phyloP scores from a whole-genome alignment of 1,140 invertebrate genomes.

The Tetramorium simillimum region DNA sequence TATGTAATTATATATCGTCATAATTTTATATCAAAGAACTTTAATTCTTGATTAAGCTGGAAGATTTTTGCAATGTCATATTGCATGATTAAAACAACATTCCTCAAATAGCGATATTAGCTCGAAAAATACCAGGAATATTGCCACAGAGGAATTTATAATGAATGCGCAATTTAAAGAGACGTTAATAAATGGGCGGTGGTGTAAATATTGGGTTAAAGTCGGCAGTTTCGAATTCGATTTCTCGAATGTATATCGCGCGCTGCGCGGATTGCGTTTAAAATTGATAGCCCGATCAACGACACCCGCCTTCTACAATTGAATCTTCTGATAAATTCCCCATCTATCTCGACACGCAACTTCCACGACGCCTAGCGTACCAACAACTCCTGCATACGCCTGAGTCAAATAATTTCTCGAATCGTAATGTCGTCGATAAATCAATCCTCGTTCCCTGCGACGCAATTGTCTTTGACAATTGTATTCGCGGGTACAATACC shows the following conservation, averaged over 20 bases:
- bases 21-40: not conserved
- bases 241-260: slow-evolving; percentile 33
- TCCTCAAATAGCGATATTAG: not conserved
- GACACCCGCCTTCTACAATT: slow-evolving; percentile 44
- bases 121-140: slow-evolving; percentile 22
- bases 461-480: slow-evolving; percentile 49
- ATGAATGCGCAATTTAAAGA: slow-evolving; percentile 37
- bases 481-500: slow-evolving; percentile 21
- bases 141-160: not conserved
- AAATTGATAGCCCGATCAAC: slow-evolving; percentile 57
- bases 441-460: slow-evolving; percentile 30
- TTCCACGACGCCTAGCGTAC: not conserved
- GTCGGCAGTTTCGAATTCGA: slow-evolving; percentile 33
- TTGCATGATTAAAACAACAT: slow-evolving; percentile 1
- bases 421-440: slow-evolving; percentile 54
- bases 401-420: slow-evolving; percentile 56
- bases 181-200: slow-evolving; percentile 46
- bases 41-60: not conserved
- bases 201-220: slow-evolving; percentile 48
- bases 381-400: not conserved
- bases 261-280: slow-evolving; percentile 43
- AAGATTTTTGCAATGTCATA: not conserved
- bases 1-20: not conserved
- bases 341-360: slow-evolving; percentile 32
- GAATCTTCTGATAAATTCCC: slow-evolving; percentile 60